A percentile compares a stretch with the other conserved stretches of the same genome.
Evolutionary conservation across 2,113 vertebrate species (phyloP).

Genomic region (Elachura formosa): DNA sequence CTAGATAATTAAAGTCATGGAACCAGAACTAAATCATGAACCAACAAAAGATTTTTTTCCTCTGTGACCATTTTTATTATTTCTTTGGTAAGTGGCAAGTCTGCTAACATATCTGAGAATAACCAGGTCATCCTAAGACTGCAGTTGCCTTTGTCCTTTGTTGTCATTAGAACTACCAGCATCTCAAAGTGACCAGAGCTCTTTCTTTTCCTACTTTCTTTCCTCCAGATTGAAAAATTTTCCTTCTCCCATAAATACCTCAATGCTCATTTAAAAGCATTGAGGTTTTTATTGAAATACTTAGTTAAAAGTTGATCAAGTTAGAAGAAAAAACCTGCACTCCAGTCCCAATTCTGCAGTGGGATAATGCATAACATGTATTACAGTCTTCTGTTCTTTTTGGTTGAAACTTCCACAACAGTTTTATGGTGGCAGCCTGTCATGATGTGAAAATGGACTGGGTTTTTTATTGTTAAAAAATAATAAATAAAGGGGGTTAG

Average conservation of each 20-base stretch:
- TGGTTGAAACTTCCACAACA: background rate
- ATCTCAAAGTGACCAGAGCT: background rate
- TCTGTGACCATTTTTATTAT: background rate
- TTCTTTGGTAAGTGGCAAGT: background rate
- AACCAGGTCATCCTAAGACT: background rate
- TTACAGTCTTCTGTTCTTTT: background rate
- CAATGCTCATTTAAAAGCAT: background rate
- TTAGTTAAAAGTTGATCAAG: background rate
- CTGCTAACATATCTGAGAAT: background rate
- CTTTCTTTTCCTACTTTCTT: background rate
- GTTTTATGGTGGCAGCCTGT: background rate
- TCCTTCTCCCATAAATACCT: background rate
- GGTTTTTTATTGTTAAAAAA: background rate
- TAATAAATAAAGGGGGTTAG: background rate
- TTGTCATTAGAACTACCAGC: background rate
- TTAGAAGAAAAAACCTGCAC: background rate
- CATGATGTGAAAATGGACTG: background rate
- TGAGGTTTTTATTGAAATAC: background rate
- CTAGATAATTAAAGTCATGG: background rate
- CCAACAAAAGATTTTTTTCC: background rate
- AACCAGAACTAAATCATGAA: background rate
- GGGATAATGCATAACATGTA: background rate
- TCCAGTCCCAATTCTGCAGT: background rate
- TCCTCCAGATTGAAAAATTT: background rate
- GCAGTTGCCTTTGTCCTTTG: background rate